Conservation (phyloP, 2,113 vertebrate species). For the Macroglossus sobrinus region DNA sequence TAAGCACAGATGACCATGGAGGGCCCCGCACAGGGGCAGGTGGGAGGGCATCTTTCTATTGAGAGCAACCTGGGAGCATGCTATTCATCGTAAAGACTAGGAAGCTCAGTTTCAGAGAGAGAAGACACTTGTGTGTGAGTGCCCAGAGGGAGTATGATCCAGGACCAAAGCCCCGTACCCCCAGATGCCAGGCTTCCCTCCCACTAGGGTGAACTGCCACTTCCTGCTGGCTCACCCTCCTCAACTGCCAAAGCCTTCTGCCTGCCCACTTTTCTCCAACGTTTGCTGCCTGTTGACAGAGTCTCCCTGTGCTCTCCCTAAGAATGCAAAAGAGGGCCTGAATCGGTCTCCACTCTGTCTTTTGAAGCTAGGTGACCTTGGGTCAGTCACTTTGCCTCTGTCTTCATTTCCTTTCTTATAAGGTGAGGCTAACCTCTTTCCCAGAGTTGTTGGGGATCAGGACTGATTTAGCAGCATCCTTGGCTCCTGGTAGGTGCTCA, state of each 20-base stretch:
- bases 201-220: too few species aligned
- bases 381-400: neutral
- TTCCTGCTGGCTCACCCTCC: too few species aligned
- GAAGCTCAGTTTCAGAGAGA: neutral
- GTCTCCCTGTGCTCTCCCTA: neutral
- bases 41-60: neutral
- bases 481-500: neutral
- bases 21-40: neutral
- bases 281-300: rapidly evolving
- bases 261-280: neutral
- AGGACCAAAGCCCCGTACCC: neutral
- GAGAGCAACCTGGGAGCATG: neutral
- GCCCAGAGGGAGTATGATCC: neutral
- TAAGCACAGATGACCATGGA: neutral
- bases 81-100: neutral
- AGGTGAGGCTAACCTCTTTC: neutral
- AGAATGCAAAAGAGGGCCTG: neutral
- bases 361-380: neutral
- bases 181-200: neutral
- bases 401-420: neutral
- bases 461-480: neutral
- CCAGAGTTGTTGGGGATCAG: neutral
- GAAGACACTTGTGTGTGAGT: too few species aligned
- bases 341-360: neutral
- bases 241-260: neutral